These are phyloP conservation scores for Euclidia mi DNA, from an alignment of 2,888 invertebrate species.

Conservation along the genomic window DNA sequence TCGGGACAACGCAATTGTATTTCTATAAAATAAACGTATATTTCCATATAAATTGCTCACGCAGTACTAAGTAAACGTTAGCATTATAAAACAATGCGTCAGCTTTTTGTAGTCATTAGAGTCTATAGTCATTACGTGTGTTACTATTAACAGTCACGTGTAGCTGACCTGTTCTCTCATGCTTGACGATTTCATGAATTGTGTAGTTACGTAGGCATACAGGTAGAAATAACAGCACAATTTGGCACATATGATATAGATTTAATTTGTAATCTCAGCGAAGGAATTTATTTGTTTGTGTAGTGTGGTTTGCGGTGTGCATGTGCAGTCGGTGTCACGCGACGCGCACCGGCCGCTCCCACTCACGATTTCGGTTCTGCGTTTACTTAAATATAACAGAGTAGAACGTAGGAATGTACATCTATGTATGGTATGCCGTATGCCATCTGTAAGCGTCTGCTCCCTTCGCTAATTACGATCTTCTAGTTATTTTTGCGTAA, in stretches of 20 bases:
- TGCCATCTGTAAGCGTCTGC: conserved; percentile 60
- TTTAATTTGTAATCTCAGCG: neutral
- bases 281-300: conserved; percentile 14
- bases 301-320: conserved; percentile 19
- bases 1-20: too few species aligned
- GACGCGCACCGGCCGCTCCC: conserved; percentile 46
- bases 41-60: too few species aligned
- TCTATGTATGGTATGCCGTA: conserved; percentile 58
- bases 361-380: conserved; percentile 40
- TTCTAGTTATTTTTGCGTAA: conserved; percentile 55
- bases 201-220: too few species aligned
- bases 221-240: neutral
- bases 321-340: conserved; percentile 7
- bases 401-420: conserved; percentile 57
- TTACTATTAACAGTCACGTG: too few species aligned
- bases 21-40: too few species aligned
- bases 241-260: neutral
- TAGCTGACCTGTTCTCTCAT: neutral
- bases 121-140: neutral
- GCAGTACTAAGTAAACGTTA: too few species aligned
- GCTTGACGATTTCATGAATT: too few species aligned
- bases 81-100: neutral
- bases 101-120: neutral
- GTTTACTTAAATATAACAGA: conserved; percentile 55
- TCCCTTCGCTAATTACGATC: conserved; percentile 65